Percentiles rank a stretch among this genome's conserved stretches.
Evolutionary conservation across 2,888 invertebrate species (phyloP).

Genomic region (Catocala sponsa): DNA sequence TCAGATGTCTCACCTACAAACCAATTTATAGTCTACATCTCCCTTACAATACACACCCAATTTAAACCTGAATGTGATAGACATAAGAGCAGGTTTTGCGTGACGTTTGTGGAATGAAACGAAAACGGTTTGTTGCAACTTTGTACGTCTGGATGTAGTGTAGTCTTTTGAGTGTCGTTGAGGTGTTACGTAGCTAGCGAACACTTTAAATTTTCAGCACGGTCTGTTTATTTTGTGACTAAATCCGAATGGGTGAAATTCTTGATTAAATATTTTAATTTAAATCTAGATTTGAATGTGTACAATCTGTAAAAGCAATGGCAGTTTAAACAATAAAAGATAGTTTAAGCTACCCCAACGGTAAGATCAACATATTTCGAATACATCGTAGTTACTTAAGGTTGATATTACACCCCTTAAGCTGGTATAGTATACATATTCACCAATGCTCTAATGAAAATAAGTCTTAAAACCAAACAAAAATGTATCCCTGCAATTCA

Average conservation of each 20-base stretch:
- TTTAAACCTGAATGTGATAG: constrained; percentile 21
- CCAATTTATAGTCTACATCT: constrained; percentile 52
- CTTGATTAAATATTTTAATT: constrained; percentile 11
- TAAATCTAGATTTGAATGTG: background rate
- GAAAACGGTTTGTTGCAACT: constrained; percentile 40
- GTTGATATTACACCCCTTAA: too few species aligned
- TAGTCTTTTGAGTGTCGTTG: constrained; percentile 63
- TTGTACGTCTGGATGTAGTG: constrained; percentile 53
- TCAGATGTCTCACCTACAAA: constrained; percentile 73
- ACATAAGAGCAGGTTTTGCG: constrained; percentile 14
- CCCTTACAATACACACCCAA: constrained; percentile 4
- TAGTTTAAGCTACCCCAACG: too few species aligned
- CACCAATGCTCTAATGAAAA: background rate
- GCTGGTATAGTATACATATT: background rate
- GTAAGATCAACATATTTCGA: too few species aligned
- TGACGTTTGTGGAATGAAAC: background rate
- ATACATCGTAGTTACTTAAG: too few species aligned
- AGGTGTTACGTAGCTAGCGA: constrained; percentile 55
- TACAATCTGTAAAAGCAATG: too few species aligned
- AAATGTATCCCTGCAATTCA: constrained; percentile 4
- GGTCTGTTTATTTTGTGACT: constrained; percentile 39
- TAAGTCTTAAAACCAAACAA: background rate
- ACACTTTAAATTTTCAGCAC: constrained; percentile 56
- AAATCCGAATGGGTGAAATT: background rate
- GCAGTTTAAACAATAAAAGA: too few species aligned